Evolutionary conservation across 2,113 vertebrate species (phyloP).

Genomic region (Triplophysa tibetana): DNA sequence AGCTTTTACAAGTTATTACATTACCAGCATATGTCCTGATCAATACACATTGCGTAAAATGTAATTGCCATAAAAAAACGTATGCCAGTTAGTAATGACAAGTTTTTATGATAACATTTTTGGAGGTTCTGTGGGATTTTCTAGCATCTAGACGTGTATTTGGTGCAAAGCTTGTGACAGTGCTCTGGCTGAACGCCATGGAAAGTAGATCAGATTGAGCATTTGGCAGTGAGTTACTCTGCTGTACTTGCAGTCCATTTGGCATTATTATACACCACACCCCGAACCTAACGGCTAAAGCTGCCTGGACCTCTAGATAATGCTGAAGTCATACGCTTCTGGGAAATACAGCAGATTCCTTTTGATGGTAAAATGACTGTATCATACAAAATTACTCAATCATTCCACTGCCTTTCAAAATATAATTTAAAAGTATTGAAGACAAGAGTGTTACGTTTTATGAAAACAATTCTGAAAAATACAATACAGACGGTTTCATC

Average conservation of each 20-base stretch:
- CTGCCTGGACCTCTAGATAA: not conserved
- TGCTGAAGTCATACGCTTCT: not conserved
- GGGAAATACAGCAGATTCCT: not conserved
- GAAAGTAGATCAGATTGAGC: conserved; percentile 8
- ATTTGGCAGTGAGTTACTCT: conserved; percentile 4
- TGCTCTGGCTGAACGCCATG: not conserved
- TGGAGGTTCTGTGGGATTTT: not conserved
- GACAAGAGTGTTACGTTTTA: too few relatives aligned
- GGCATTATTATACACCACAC: conserved; percentile 13
- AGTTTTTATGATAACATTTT: not conserved
- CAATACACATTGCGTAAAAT: not conserved
- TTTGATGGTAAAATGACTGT: not conserved
- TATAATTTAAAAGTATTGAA: too few relatives aligned
- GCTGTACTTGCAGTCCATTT: conserved; percentile 10
- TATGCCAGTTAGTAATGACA: not conserved
- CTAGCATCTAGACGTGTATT: not conserved
- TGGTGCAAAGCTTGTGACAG: not conserved
- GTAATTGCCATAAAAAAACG: not conserved
- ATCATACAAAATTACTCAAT: too few relatives aligned
- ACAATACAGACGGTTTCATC: too few relatives aligned
- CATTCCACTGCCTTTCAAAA: too few relatives aligned
- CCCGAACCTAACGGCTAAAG: conserved; percentile 4
- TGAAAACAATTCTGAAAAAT: too few relatives aligned
- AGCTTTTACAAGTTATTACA: too few relatives aligned
- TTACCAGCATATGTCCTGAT: not conserved